phyloP scores from a whole-genome alignment of 2,888 invertebrate species.

The Drosophila neoperkinsi region DNA sequence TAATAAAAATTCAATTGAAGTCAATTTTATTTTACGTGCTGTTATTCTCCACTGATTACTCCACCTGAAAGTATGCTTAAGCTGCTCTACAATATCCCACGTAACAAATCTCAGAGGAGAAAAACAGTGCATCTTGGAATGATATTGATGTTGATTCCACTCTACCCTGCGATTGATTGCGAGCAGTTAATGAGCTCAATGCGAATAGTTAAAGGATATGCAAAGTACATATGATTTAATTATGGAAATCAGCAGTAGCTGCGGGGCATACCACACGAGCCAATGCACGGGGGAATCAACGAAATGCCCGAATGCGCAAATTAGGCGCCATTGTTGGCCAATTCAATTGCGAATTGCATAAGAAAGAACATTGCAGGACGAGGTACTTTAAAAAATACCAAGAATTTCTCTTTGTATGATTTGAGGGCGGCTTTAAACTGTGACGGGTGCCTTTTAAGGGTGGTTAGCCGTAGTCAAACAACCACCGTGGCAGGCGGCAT shows the following conservation, averaged over 20 bases:
- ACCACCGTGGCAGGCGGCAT: slow-evolving; percentile 53
- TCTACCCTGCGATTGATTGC: slow-evolving; percentile 56
- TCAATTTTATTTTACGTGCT: not conserved
- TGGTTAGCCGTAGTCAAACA: slow-evolving; percentile 51
- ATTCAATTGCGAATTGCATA: slow-evolving; percentile 50
- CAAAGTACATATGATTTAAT: slow-evolving; percentile 78
- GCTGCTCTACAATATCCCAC: not conserved
- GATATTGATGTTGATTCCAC: slow-evolving; percentile 44
- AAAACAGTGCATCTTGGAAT: slow-evolving; percentile 7
- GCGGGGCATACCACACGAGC: slow-evolving; percentile 36
- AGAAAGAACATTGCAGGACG: slow-evolving; percentile 14
- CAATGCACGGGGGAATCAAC: slow-evolving; percentile 63
- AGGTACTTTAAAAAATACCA: slow-evolving; percentile 22
- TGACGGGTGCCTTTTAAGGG: slow-evolving; percentile 37
- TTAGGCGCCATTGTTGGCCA: slow-evolving; percentile 73
- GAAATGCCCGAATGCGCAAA: slow-evolving; percentile 62
- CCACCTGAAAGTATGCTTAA: not conserved
- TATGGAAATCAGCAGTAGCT: slow-evolving; percentile 59
- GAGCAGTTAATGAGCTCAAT: slow-evolving; percentile 72
- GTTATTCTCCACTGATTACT: not conserved
- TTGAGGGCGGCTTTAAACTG: slow-evolving; percentile 51
- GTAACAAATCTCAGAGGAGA: not conserved
- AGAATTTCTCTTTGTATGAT: not conserved
- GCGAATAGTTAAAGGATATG: slow-evolving; percentile 67
- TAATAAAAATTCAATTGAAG: not conserved